Evolutionary conservation across 2,888 invertebrate genomes (phyloP).

Genomic region (Boloria euphrosyne): DNA sequence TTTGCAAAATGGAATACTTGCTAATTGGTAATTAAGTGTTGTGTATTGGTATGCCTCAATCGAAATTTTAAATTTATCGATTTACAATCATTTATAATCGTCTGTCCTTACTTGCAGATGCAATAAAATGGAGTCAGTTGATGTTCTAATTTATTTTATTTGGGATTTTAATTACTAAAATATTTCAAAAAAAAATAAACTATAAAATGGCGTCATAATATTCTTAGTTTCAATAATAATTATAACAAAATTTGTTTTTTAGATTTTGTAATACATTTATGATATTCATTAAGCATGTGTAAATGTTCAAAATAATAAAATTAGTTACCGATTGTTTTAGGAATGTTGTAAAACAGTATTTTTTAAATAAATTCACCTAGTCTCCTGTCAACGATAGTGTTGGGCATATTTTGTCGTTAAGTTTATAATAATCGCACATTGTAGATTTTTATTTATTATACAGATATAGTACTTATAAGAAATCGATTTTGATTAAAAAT

Average conservation of each 20-base stretch:
- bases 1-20: background rate
- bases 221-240: conserved; percentile 1
- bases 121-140: too few relatives aligned
- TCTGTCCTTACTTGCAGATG: background rate
- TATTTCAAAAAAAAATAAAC: conserved; percentile 2
- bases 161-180: background rate
- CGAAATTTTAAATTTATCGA: background rate
- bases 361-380: conserved; percentile 45
- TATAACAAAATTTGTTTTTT: conserved; percentile 10
- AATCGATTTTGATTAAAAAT: too few relatives aligned
- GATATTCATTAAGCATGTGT: conserved; percentile 23
- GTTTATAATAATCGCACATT: conserved; percentile 20
- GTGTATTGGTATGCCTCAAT: conserved; percentile 3
- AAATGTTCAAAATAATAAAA: conserved; percentile 29
- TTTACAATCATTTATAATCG: conserved; percentile 10
- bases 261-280: conserved; percentile 16
- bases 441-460: conserved; percentile 7
- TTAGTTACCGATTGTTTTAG: conserved; percentile 36
- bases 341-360: conserved; percentile 41
- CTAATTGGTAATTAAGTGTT: conserved; percentile 13
- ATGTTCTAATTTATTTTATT: too few relatives aligned
- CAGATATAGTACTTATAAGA: too few relatives aligned
- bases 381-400: conserved; percentile 50
- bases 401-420: conserved; percentile 44
- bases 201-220: background rate